A percentile compares a stretch with the other conserved stretches of the same genome.
These are phyloP conservation scores for Lepidocyrtinus sp. DNA, from an alignment of 2,888 invertebrate genomes.

Conservation along the genomic window DNA sequence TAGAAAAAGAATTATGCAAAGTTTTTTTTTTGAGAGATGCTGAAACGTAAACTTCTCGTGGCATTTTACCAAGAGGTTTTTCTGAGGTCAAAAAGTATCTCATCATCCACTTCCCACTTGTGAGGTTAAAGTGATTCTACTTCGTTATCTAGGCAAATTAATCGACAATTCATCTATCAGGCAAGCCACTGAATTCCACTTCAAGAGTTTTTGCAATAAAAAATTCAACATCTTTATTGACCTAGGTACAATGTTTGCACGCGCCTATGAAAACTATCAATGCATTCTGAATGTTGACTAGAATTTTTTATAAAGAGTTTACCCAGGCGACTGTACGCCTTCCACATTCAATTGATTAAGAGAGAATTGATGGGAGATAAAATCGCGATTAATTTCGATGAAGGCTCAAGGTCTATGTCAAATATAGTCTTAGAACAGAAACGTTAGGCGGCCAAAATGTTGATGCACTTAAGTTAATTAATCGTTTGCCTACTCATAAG, in stretches of 20 bases:
- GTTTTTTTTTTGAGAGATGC: neutral
- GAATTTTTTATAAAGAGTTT: too few species aligned
- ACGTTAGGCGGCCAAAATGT: too few species aligned
- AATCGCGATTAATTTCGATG: constrained; percentile 21
- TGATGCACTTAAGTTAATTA: too few species aligned
- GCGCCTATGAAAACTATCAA: too few species aligned
- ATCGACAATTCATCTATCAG: constrained; percentile 43
- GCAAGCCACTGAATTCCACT: too few species aligned
- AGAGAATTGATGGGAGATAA: constrained; percentile 12
- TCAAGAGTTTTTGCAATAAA: too few species aligned
- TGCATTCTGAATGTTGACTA: too few species aligned
- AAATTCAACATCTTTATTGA: too few species aligned
- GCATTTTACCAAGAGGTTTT: constrained; percentile 27
- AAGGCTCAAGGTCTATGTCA: constrained; percentile 10
- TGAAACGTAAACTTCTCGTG: constrained; percentile 24
- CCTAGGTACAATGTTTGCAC: too few species aligned
- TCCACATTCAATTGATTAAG: neutral
- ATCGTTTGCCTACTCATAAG: too few species aligned
- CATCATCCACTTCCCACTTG: constrained; percentile 22
- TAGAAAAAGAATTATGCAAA: neutral
- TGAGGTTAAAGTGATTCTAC: neutral
- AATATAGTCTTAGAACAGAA: too few species aligned
- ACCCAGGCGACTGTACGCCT: too few species aligned
- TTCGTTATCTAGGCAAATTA: constrained; percentile 29
- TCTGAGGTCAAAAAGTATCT: constrained; percentile 21